phyloP scores from a whole-genome alignment of 2,888 invertebrate genomes.

The Drosophila kanekoi region DNA sequence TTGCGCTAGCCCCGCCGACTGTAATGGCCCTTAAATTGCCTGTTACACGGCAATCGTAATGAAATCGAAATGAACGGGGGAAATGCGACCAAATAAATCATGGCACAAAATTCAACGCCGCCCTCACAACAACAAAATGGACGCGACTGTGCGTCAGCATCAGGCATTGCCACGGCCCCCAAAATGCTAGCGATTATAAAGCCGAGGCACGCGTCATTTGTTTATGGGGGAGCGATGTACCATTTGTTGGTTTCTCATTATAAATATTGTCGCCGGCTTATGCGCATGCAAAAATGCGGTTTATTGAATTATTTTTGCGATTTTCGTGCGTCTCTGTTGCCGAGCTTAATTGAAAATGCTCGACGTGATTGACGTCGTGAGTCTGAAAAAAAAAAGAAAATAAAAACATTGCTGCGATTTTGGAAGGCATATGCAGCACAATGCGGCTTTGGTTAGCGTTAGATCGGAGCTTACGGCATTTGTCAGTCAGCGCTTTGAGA shows the following conservation, averaged over 20 bases:
- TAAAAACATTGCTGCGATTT: neutral
- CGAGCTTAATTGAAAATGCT: constrained; percentile 48
- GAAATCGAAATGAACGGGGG: constrained; percentile 60
- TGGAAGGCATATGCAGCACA: neutral
- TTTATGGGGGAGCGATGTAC: constrained; percentile 9
- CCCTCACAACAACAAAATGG: constrained; percentile 36
- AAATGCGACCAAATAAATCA: constrained; percentile 70
- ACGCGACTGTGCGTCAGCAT: constrained; percentile 35
- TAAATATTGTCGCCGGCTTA: constrained; percentile 34
- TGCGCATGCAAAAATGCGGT: constrained; percentile 42
- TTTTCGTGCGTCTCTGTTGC: constrained; percentile 4
- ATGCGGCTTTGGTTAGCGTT: neutral
- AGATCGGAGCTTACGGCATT: constrained; percentile 14
- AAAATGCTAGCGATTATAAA: constrained; percentile 23
- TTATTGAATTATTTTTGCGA: constrained; percentile 51
- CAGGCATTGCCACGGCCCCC: constrained; percentile 18
- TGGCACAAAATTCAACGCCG: constrained; percentile 29
- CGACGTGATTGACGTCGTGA: constrained; percentile 57
- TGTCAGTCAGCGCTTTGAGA: neutral
- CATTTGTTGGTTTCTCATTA: constrained; percentile 58
- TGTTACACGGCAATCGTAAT: constrained; percentile 70
- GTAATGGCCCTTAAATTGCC: constrained; percentile 55
- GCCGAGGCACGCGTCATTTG: constrained; percentile 42
- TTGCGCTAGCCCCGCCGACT: neutral
- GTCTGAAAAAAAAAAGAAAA: constrained; percentile 3